phyloP scores from a whole-genome alignment of 1,140 invertebrate genomes.

The Leptinotarsa defecta region DNA sequence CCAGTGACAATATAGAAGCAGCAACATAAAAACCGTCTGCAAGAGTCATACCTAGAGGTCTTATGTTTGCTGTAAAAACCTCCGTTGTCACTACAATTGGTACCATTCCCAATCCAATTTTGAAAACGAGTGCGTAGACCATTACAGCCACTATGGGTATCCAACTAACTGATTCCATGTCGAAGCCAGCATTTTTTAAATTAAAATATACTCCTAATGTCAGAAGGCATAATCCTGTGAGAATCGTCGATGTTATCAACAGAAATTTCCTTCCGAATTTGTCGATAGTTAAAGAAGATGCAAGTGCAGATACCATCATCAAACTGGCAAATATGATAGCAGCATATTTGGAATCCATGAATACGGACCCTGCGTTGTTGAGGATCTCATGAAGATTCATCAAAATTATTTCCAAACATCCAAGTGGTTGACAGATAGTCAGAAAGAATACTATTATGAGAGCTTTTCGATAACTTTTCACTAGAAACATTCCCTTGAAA shows the following conservation, averaged over 20 bases:
- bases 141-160: conserved; percentile 42
- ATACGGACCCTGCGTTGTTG: conserved; percentile 48
- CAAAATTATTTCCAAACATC: conserved; percentile 48
- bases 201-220: conserved; percentile 45
- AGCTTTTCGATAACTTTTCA: conserved; percentile 43
- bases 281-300: conserved; percentile 39
- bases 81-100: conserved; percentile 72
- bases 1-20: conserved; percentile 68
- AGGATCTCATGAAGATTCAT: conserved; percentile 48
- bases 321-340: conserved; percentile 43
- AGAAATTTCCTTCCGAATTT: conserved; percentile 43
- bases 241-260: conserved; percentile 37
- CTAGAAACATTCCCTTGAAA: conserved; percentile 39
- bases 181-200: conserved; percentile 35
- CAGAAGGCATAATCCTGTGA: conserved; percentile 37
- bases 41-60: conserved; percentile 52
- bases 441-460: conserved; percentile 41
- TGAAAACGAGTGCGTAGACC: conserved; percentile 41
- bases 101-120: conserved; percentile 58
- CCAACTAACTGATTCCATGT: conserved; percentile 35
- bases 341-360: conserved; percentile 29
- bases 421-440: conserved; percentile 39
- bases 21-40: conserved; percentile 38
- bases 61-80: conserved; percentile 65
- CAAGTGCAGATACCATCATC: conserved; percentile 35